Base-by-base conservation (phyloP, 2,113 vertebrate genomes). In the Psilopsiagon aymara region DNA sequence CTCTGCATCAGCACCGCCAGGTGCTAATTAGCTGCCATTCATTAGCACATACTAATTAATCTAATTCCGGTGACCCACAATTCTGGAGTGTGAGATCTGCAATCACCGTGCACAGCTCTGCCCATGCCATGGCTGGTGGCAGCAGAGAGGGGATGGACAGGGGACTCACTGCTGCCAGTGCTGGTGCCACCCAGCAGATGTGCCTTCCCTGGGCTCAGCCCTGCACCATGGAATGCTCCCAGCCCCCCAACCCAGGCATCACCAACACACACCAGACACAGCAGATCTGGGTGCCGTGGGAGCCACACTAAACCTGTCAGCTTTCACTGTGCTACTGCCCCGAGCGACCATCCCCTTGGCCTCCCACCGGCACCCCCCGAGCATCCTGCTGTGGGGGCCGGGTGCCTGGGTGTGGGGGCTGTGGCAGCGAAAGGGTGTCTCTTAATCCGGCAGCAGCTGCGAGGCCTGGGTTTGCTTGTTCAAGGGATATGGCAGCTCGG, bases 401-500 rank as follows among this genome's bases (percentile, higher is more conserved):
- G 25, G 33, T 35, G 51, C 55, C 88, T 37, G 75, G 78, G 52
- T 0, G 0, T 0, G 0, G 92, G 44, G 57, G 31, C 82, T 49
- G 39, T 12, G 68, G 92, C 86, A 94, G 76, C 0, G 28, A 96
- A 96, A 94, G 95, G 76, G 96, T 97, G 88, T 62, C 63, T 81
- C 71, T 51, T 95, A 95, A 93, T 96, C 97, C 71, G 5, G 62
- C 16, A 0, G 96, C 96, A 97, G 96, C 97, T 96, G 96, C 29
- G 29, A 82, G 70, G 83, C 93, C 89, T 29, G 8, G 74, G 75
- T 88, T 95, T 97, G 95, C 96, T 97, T 97, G 96, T 96, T 93
- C 93, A 96, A 97, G 95, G 97, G 97, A 97, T 97, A 94, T 91
- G 90, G 86, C 95, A 94, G 90, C 94, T 97, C 31, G 71, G 93